Conservation (phyloP, 2,888 invertebrate species). For the Cerastoderma edule region DNA sequence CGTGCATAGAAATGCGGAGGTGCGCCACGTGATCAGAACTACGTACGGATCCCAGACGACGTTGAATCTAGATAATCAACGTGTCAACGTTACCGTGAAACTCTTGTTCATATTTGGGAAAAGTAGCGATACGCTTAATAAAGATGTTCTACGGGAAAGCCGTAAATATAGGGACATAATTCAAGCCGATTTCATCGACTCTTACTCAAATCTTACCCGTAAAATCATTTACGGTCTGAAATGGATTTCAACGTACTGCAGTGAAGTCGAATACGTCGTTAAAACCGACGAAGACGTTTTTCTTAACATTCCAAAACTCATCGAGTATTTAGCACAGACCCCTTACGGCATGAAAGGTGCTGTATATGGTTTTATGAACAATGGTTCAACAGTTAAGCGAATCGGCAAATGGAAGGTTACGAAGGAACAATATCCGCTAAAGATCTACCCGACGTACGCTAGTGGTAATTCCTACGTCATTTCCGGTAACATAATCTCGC, state of each 20-base stretch:
- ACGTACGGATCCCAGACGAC: constrained; percentile 63
- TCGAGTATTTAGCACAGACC: constrained; percentile 32
- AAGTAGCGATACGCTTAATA: constrained; percentile 16
- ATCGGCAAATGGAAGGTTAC: constrained; percentile 68
- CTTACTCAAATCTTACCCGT: constrained; percentile 60
- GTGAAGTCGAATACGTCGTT: constrained; percentile 54
- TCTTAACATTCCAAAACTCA: constrained; percentile 55
- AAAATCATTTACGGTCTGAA: constrained; percentile 63
- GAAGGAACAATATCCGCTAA: constrained; percentile 54
- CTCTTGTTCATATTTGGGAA: constrained; percentile 65
- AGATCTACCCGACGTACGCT: constrained; percentile 66
- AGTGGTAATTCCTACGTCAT: constrained; percentile 70
- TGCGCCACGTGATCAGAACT: constrained; percentile 62
- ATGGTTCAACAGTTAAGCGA: constrained; percentile 49
- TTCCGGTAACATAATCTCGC: constrained; percentile 58
- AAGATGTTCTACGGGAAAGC: constrained; percentile 44
- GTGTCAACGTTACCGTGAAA: constrained; percentile 27
- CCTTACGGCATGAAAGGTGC: constrained; percentile 48
- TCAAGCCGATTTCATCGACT: constrained; percentile 59
- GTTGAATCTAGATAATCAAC: neutral
- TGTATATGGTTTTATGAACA: constrained; percentile 58
- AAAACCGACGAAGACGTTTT: constrained; percentile 67
- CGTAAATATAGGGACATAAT: constrained; percentile 56
- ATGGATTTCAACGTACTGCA: constrained; percentile 60
- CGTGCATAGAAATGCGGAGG: constrained; percentile 44